These are phyloP conservation scores for Crypturellus undulatus DNA, from an alignment of 2,113 vertebrate species.

Conservation along the genomic window DNA sequence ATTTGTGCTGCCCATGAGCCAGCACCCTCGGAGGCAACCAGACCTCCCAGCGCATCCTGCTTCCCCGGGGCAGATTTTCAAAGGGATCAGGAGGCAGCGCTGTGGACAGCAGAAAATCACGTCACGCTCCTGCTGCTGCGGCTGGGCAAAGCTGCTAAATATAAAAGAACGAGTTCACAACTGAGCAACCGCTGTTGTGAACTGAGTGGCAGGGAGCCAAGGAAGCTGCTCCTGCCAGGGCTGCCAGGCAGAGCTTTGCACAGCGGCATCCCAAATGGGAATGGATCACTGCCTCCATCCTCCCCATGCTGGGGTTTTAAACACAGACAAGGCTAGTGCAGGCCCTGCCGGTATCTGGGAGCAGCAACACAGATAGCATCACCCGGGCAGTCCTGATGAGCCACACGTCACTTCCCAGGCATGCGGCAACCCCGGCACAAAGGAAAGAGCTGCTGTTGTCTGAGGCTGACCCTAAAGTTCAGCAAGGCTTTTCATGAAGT, in stretches of 20 bases:
- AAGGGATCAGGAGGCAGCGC: neutral
- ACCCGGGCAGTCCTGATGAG: neutral
- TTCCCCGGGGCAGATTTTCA: neutral
- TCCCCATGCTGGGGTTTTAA: neutral
- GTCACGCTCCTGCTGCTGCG: accelerated
- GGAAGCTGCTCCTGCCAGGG: accelerated
- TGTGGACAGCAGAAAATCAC: neutral
- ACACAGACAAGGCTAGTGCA: neutral
- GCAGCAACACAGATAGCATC: neutral
- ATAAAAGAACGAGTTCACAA: accelerated
- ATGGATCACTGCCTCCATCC: neutral
- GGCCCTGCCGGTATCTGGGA: neutral
- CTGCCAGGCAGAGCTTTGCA: neutral
- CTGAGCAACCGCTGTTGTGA: neutral
- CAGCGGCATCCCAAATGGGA: accelerated
- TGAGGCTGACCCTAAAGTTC: conserved; percentile 60
- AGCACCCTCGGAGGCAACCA: too few species aligned
- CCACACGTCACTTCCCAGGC: conserved; percentile 50
- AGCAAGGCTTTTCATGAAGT: conserved; percentile 38
- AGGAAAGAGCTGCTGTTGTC: conserved; percentile 39
- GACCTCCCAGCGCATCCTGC: neutral
- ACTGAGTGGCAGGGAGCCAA: neutral
- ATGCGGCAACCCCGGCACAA: conserved; percentile 23
- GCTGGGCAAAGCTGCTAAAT: neutral
- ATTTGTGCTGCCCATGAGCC: neutral